phyloP scores from a whole-genome alignment of 2,888 invertebrate species.

The Sinodicranocentrus sp. region DNA sequence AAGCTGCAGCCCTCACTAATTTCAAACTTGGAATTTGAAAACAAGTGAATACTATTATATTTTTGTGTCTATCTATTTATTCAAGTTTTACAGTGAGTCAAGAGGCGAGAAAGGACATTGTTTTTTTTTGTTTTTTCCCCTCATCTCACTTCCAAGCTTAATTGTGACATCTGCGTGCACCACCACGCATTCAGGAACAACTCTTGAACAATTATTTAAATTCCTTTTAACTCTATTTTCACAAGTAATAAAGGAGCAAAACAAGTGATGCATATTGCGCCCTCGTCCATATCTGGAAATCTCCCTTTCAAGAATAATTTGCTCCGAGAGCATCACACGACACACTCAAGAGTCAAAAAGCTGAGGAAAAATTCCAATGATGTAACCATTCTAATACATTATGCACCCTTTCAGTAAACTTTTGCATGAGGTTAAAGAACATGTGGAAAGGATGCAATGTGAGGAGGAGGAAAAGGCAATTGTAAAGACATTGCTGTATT shows the following conservation, averaged over 20 bases:
- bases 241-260: slow-evolving; percentile 40
- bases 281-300: neutral
- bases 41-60: too few relatives aligned
- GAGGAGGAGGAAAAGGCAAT: neutral
- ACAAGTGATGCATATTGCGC: neutral
- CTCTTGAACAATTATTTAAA: slow-evolving; percentile 47
- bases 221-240: slow-evolving; percentile 44
- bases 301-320: slow-evolving; percentile 28
- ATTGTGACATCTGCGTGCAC: slow-evolving; percentile 38
- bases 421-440: neutral
- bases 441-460: neutral
- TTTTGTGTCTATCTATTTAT: too few relatives aligned
- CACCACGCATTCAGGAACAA: slow-evolving; percentile 15
- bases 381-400: neutral
- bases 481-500: neutral
- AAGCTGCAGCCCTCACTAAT: neutral
- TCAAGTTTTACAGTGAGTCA: neutral
- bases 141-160: slow-evolving; percentile 15
- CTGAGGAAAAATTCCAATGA: slow-evolving; percentile 26
- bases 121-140: slow-evolving; percentile 2
- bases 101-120: neutral
- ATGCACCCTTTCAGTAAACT: slow-evolving; percentile 12
- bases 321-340: slow-evolving; percentile 24
- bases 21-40: too few relatives aligned
- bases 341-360: neutral